Evolutionary conservation across 2,888 invertebrate species (phyloP).

Genomic region (Nycteola revayana): DNA sequence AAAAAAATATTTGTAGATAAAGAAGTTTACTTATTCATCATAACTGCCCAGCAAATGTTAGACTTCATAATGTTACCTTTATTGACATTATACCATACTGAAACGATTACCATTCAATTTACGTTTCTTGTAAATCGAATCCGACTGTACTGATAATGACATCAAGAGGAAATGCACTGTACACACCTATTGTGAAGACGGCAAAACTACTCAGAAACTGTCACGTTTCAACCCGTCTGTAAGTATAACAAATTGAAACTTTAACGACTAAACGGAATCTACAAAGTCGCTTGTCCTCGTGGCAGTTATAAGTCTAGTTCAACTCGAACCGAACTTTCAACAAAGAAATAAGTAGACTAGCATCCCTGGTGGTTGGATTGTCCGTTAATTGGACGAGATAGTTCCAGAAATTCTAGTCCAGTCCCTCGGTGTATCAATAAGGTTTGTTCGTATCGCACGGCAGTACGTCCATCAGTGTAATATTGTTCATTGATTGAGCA

Average conservation of each 20-base stretch:
- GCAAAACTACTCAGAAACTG: no score
- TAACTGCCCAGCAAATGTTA: no score
- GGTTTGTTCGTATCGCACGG: conserved; percentile 37
- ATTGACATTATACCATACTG: no score
- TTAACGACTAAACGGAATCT: conserved; percentile 12
- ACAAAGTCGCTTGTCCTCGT: conserved; percentile 10
- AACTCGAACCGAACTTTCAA: conserved; percentile 27
- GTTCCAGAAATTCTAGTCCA: conserved; percentile 48
- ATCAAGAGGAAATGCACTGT: no score
- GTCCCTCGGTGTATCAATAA: conserved; percentile 64
- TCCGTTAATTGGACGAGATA: conserved; percentile 60
- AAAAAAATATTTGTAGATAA: no score
- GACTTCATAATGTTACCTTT: no score
- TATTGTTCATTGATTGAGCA: conserved; percentile 59
- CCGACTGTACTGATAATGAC: no score
- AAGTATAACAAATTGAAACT: conserved; percentile 21
- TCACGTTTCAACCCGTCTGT: conserved; percentile 3
- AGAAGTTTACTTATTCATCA: no score
- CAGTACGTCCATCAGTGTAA: conserved; percentile 53
- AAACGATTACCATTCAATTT: no score
- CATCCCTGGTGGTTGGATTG: conserved; percentile 40
- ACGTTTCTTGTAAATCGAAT: no score
- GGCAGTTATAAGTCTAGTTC: conserved; percentile 16
- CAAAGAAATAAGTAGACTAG: conserved; percentile 29
- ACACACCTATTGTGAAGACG: no score